A percentile compares a stretch with the other conserved stretches of the same genome.
Conservation (phyloP, 2,888 invertebrate genomes). For the Gari tellinella region DNA sequence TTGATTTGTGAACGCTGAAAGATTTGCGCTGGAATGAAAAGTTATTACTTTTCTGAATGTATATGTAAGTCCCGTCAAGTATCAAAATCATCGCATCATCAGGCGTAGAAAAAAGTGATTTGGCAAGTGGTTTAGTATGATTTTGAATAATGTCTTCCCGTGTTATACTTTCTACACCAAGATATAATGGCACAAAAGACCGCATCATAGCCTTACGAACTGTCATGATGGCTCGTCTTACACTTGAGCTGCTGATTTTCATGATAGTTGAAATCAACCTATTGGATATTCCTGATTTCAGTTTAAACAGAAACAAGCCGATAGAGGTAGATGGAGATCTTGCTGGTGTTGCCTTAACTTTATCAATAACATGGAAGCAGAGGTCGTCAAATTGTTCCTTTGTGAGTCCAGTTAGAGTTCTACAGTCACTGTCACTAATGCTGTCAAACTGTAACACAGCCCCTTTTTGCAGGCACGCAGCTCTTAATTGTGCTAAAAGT, state of each 20-base stretch:
- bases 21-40: constrained; percentile 44
- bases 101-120: constrained; percentile 19
- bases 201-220: constrained; percentile 29
- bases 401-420: constrained; percentile 25
- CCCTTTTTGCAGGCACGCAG: no score
- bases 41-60: constrained; percentile 47
- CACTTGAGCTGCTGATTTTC: constrained; percentile 32
- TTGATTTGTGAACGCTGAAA: constrained; percentile 46
- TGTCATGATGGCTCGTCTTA: constrained; percentile 36
- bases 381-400: constrained; percentile 37
- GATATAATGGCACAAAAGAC: constrained; percentile 29
- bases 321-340: constrained; percentile 28
- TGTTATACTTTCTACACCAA: constrained; percentile 30
- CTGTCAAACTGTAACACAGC: no score
- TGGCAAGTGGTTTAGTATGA: constrained; percentile 46
- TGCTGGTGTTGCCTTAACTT: constrained; percentile 28
- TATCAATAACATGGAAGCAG: constrained; percentile 3
- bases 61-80: constrained; percentile 54
- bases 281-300: constrained; percentile 45
- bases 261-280: constrained; percentile 44
- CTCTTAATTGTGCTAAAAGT: no score
- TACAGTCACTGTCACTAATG: constrained; percentile 20
- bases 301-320: constrained; percentile 46
- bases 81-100: constrained; percentile 31
- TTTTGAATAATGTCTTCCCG: constrained; percentile 34